Percentiles rank a stretch among this genome's conserved stretches.
These are phyloP conservation scores for Isoperla grammatica DNA, from an alignment of 2,888 invertebrate species.

Conservation along the genomic window DNA sequence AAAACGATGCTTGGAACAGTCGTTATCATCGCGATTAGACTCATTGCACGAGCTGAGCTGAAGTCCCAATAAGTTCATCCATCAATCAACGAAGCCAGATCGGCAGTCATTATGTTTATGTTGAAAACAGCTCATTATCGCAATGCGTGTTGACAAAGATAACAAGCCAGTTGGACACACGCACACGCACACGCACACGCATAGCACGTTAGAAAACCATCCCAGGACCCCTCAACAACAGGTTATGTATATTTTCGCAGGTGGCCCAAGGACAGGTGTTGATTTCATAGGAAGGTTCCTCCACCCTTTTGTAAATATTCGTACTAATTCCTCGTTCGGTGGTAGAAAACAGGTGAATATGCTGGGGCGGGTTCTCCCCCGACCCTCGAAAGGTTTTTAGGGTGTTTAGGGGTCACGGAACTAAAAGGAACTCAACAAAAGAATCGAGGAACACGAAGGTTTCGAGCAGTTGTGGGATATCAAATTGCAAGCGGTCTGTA, in stretches of 20 bases:
- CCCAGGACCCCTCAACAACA: constrained; percentile 1
- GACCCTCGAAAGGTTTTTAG: constrained; percentile 8
- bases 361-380: background rate
- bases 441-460: no score
- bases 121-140: no score
- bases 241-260: constrained; percentile 16
- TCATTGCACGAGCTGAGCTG: no score
- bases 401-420: constrained; percentile 12
- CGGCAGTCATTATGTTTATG: no score
- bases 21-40: no score
- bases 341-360: background rate
- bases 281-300: background rate
- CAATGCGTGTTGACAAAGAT: no score
- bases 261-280: background rate
- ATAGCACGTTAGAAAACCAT: no score
- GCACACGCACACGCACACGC: no score
- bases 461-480: constrained; percentile 6
- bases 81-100: no score
- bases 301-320: constrained; percentile 13
- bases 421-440: constrained; percentile 14
- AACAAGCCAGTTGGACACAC: no score
- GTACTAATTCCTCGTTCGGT: constrained; percentile 13
- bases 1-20: no score
- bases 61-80: no score
- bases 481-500: constrained; percentile 1